A percentile compares a stretch with the other conserved stretches of the same genome.
Evolutionary conservation across 1,140 invertebrate species (phyloP).

Genomic region (Charaxes varanes): DNA sequence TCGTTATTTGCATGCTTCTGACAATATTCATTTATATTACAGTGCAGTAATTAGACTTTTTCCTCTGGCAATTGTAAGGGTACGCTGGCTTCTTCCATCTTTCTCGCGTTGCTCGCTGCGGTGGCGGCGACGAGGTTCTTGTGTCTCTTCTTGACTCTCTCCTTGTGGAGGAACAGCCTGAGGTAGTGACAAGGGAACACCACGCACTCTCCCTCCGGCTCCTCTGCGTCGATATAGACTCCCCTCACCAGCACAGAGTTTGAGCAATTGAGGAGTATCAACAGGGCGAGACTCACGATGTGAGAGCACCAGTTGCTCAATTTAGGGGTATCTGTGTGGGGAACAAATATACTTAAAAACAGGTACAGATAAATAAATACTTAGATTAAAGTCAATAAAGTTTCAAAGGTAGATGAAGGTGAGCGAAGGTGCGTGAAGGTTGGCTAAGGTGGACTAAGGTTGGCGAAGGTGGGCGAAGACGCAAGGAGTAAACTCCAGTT

Average conservation of each 20-base stretch:
- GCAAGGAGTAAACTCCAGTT: no score
- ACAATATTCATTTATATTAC: constrained; percentile 1
- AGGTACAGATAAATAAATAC: no score
- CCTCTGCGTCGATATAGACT: constrained; percentile 89
- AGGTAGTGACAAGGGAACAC: constrained; percentile 88
- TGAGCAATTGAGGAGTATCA: constrained; percentile 87
- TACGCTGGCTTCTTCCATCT: constrained; percentile 48
- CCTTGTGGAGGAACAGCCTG: constrained; percentile 82
- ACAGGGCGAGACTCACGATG: constrained; percentile 80
- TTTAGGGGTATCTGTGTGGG: constrained; percentile 79
- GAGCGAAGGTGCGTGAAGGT: no score
- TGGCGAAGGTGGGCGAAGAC: no score
- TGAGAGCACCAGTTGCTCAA: constrained; percentile 87
- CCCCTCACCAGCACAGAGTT: constrained; percentile 89
- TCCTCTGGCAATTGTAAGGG: constrained; percentile 56
- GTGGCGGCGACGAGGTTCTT: constrained; percentile 49
- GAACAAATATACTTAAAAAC: no score
- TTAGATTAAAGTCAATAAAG: no score
- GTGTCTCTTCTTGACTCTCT: constrained; percentile 75
- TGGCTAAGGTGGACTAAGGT: no score
- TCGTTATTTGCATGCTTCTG: no score
- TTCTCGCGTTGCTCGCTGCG: constrained; percentile 26
- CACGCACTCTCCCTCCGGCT: constrained; percentile 85
- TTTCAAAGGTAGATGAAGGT: no score
- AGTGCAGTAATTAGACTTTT: constrained; percentile 37